phyloP scores from a whole-genome alignment of 2,113 vertebrate genomes.

The Limanda limanda region DNA sequence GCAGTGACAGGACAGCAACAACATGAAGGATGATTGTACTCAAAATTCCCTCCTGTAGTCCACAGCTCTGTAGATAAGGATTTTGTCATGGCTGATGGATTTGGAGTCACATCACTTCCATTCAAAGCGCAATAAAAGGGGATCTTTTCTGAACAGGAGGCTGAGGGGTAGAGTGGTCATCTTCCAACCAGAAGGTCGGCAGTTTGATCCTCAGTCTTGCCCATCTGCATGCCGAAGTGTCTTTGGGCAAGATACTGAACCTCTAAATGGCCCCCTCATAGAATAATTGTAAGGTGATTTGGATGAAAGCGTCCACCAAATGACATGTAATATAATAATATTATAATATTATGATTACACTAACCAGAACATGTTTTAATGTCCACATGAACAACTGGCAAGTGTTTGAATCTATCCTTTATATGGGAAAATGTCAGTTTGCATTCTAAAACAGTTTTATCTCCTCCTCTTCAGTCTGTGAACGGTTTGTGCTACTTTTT shows the following conservation, averaged over 20 bases:
- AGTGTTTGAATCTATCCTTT: not conserved
- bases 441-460: not conserved
- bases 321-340: too few relatives aligned
- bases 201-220: too few relatives aligned
- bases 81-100: not conserved
- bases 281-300: too few relatives aligned
- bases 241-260: too few relatives aligned
- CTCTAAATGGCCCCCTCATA: too few relatives aligned
- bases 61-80: not conserved
- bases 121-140: not conserved
- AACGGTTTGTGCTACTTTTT: too few relatives aligned
- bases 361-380: not conserved
- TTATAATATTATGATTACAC: not conserved
- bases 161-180: too few relatives aligned
- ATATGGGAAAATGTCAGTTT: too few relatives aligned
- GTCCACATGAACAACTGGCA: not conserved
- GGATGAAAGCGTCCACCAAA: too few relatives aligned
- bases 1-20: not conserved
- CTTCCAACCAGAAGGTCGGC: too few relatives aligned
- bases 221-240: too few relatives aligned
- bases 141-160: not conserved
- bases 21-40: not conserved
- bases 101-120: not conserved
- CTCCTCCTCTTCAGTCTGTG: not conserved
- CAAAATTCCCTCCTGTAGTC: not conserved